phyloP scores from a whole-genome alignment of 2,888 invertebrate genomes.

The Melitaea athalia region DNA sequence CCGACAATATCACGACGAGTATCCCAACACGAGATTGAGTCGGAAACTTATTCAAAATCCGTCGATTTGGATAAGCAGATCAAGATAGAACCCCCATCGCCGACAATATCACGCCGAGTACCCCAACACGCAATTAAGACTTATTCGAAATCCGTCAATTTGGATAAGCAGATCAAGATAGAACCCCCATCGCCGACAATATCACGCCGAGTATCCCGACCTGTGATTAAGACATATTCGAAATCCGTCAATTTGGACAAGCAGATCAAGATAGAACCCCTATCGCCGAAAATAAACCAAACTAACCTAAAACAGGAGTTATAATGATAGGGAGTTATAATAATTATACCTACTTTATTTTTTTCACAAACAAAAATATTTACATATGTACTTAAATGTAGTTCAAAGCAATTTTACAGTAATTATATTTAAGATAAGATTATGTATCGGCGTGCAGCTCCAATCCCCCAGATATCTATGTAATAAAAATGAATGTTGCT shows the following conservation, averaged over 20 bases:
- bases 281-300: not conserved
- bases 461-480: too few species aligned
- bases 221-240: not conserved
- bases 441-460: too few species aligned
- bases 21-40: conserved; percentile 18
- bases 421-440: too few species aligned
- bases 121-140: conserved; percentile 16
- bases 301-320: not conserved
- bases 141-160: too few species aligned
- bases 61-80: not conserved
- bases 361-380: too few species aligned
- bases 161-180: not conserved
- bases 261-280: not conserved
- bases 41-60: too few species aligned
- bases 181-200: not conserved
- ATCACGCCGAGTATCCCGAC: conserved; percentile 1
- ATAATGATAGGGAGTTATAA: too few species aligned
- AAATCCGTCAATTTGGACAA: not conserved
- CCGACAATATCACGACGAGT: too few species aligned
- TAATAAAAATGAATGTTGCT: too few species aligned
- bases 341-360: too few species aligned
- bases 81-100: not conserved
- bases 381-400: too few species aligned
- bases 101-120: not conserved
- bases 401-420: too few species aligned